Conservation (phyloP, 2,113 vertebrate genomes). For the Lepisosteus osseus region DNA sequence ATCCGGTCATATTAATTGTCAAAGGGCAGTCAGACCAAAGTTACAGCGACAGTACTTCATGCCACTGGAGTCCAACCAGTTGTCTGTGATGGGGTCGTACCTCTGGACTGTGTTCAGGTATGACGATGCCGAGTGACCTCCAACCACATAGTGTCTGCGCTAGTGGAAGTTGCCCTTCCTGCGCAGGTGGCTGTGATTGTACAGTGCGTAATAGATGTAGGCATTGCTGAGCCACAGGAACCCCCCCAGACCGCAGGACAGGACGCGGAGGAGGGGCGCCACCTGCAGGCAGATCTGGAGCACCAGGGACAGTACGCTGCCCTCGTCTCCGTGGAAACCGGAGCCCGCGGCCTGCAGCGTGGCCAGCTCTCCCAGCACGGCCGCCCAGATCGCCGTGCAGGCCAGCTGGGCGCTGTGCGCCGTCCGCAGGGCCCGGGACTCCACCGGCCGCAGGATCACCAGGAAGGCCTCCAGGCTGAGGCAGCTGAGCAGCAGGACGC, state of each 20-base stretch:
- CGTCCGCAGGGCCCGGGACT: slow-evolving; percentile 58
- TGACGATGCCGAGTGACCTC: slow-evolving; percentile 93
- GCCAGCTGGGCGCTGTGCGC: slow-evolving; percentile 46
- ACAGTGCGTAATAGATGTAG: slow-evolving; percentile 66
- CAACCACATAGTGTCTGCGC: slow-evolving; percentile 76
- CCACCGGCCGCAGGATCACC: slow-evolving; percentile 58
- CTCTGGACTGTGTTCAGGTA: slow-evolving; percentile 95
- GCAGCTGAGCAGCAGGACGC: slow-evolving; percentile 66
- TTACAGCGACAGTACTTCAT: slow-evolving; percentile 98
- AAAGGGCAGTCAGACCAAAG: slow-evolving; percentile 93
- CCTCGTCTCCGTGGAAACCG: neutral
- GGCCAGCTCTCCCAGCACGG: slow-evolving; percentile 48
- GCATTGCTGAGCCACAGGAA: slow-evolving; percentile 59
- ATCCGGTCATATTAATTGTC: slow-evolving; percentile 59
- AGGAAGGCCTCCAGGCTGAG: slow-evolving; percentile 68
- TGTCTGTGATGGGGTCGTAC: slow-evolving; percentile 90
- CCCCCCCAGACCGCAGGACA: slow-evolving; percentile 51
- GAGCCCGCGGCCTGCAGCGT: slow-evolving; percentile 33
- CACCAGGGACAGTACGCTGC: neutral
- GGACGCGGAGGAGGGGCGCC: slow-evolving; percentile 25
- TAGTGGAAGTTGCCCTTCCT: slow-evolving; percentile 46
- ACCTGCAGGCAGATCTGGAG: neutral
- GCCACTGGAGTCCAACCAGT: slow-evolving; percentile 91
- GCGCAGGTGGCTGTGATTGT: slow-evolving; percentile 40
- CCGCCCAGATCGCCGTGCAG: slow-evolving; percentile 47